Conservation (phyloP, 2,888 invertebrate species). For the Tenthredo scrophulariae region DNA sequence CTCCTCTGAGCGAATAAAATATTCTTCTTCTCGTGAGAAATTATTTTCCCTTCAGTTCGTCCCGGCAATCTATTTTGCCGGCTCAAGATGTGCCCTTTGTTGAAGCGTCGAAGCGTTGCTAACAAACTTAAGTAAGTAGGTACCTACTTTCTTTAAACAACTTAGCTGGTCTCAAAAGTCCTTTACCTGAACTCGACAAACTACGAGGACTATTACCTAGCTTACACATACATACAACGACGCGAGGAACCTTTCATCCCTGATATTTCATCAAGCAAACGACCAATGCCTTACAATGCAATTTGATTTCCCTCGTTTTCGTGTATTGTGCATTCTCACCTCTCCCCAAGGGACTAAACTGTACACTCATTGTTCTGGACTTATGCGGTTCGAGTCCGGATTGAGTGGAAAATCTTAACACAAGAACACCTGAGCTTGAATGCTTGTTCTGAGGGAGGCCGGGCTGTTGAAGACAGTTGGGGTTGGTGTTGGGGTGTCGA, state of each 20-base stretch:
- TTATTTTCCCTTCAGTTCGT: slow-evolving; percentile 10
- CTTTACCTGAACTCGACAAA: background rate
- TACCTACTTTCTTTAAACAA: slow-evolving; percentile 28
- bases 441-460: background rate
- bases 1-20: background rate
- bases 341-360: background rate
- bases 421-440: background rate
- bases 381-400: background rate
- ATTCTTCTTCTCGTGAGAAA: slow-evolving; percentile 4
- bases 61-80: background rate
- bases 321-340: background rate
- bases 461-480: slow-evolving; percentile 14
- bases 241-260: background rate
- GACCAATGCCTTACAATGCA: background rate
- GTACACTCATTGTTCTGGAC: slow-evolving; percentile 11
- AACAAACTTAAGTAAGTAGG: slow-evolving; percentile 36
- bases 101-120: slow-evolving; percentile 7
- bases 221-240: background rate
- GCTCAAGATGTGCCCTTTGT: background rate
- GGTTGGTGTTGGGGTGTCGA: slow-evolving; percentile 56
- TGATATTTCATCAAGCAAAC: background rate
- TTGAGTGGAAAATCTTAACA: slow-evolving; percentile 9
- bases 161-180: slow-evolving; percentile 6
- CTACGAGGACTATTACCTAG: background rate
- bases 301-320: background rate